These are phyloP conservation scores for Melanotaenia nigrans DNA, from an alignment of 2,797 vertebrate genomes.

Conservation along the genomic window DNA sequence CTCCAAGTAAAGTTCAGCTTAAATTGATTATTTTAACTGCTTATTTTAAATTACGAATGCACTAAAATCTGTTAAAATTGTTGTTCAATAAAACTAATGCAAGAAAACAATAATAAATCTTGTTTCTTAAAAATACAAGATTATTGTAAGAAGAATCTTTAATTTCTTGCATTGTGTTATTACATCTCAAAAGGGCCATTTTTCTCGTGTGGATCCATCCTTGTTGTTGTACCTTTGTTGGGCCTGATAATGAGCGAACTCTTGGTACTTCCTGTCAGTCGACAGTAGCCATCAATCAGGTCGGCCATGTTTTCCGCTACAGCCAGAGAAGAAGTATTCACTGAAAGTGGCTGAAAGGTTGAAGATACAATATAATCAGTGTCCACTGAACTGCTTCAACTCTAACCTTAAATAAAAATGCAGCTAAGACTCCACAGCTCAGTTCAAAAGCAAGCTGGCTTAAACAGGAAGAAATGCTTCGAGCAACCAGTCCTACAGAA, in stretches of 20 bases:
- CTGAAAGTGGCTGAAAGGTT: constrained; percentile 84
- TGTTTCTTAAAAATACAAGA: neutral
- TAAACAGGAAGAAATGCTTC: neutral
- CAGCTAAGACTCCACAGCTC: neutral
- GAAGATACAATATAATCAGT: neutral
- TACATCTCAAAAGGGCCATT: too few relatives aligned
- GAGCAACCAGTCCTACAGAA: too few relatives aligned
- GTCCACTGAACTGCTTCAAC: neutral
- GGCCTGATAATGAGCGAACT: constrained; percentile 82
- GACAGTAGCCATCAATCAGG: constrained; percentile 93
- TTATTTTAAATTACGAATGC: neutral
- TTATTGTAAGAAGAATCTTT: neutral
- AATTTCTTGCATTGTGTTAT: neutral
- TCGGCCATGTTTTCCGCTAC: constrained; percentile 95
- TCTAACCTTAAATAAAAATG: neutral
- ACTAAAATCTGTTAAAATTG: neutral
- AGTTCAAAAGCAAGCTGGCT: neutral
- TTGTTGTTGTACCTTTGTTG: constrained; percentile 78
- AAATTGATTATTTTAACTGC: neutral
- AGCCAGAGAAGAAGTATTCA: constrained; percentile 87
- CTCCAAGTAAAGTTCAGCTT: neutral
- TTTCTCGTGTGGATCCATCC: neutral
- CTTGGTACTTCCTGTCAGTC: constrained; percentile 78
- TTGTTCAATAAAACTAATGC: neutral
- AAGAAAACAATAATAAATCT: neutral